Evolutionary conservation across 2,888 invertebrate species (phyloP).

Genomic region (Drosophila meridiana): DNA sequence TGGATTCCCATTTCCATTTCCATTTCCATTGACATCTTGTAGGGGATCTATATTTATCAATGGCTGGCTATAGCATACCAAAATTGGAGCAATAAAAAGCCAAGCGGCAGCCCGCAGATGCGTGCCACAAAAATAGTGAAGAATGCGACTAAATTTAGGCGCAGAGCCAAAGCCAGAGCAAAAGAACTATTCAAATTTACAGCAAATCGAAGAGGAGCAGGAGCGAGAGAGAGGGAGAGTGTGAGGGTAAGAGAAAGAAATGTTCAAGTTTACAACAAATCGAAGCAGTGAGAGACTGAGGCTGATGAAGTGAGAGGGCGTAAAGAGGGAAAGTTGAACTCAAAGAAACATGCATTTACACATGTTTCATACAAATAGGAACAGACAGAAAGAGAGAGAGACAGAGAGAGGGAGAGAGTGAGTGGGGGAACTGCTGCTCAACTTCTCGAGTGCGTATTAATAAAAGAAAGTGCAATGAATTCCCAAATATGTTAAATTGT

Average conservation of each 20-base stretch:
- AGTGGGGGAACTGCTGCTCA: conserved; percentile 42
- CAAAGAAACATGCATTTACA: conserved; percentile 61
- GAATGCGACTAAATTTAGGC: conserved; percentile 78
- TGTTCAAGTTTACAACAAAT: conserved; percentile 23
- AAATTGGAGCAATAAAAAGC: conserved; percentile 78
- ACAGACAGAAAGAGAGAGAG: conserved; percentile 18
- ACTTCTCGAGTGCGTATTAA: conserved; percentile 73
- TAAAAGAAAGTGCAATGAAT: conserved; percentile 81
- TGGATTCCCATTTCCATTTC: conserved; percentile 1
- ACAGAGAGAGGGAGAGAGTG: conserved; percentile 9
- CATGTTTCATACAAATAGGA: conserved; percentile 64
- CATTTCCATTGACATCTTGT: conserved; percentile 52
- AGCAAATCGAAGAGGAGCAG: conserved; percentile 5
- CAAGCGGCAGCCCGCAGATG: conserved; percentile 66
- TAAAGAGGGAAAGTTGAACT: conserved; percentile 2
- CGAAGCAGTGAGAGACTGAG: neutral
- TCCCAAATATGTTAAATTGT: conserved; percentile 82
- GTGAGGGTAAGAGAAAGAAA: conserved; percentile 6
- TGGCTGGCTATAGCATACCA: conserved; percentile 66
- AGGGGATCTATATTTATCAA: conserved; percentile 75
- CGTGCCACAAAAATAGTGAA: conserved; percentile 62
- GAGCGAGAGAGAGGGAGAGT: neutral
- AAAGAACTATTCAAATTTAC: conserved; percentile 52
- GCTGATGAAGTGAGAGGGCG: neutral
- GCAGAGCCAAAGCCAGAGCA: conserved; percentile 38